Percentiles rank a stretch among this genome's conserved stretches.
Conservation (phyloP, 2,888 invertebrate genomes). For the Pollenia griseotomentosa region DNA sequence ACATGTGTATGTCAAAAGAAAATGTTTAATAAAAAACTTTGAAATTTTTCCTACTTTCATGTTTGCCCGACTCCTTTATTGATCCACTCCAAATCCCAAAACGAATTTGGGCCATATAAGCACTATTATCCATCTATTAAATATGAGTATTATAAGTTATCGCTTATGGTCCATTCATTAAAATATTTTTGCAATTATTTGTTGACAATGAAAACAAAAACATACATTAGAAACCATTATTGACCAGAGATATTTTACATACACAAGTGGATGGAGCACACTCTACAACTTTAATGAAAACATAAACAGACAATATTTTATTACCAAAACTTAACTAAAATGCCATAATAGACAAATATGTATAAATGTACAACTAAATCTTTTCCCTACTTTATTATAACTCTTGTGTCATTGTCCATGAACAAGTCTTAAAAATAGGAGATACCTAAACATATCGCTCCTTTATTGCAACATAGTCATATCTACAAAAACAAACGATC, state of each 20-base stretch:
- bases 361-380: too few relatives aligned
- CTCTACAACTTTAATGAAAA: conserved; percentile 6
- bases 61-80: too few relatives aligned
- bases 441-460: too few relatives aligned
- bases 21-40: too few relatives aligned
- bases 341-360: conserved; percentile 27
- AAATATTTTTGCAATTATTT: conserved; percentile 34
- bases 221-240: neutral
- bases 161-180: conserved; percentile 22
- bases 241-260: conserved; percentile 2
- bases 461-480: too few relatives aligned
- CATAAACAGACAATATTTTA: conserved; percentile 40
- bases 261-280: neutral
- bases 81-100: neutral
- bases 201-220: conserved; percentile 29
- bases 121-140: neutral
- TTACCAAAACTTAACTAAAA: conserved; percentile 27
- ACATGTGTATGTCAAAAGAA: too few relatives aligned
- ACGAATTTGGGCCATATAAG: neutral
- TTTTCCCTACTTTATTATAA: too few relatives aligned
- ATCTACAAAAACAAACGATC: too few relatives aligned
- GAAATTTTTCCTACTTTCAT: too few relatives aligned
- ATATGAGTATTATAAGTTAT: neutral
- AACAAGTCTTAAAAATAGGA: too few relatives aligned
- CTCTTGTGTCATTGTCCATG: too few relatives aligned